A percentile compares a stretch with the other conserved stretches of the same genome.
phyloP scores from a whole-genome alignment of 2,113 vertebrate genomes.

The Hippoglossus stenolepis region DNA sequence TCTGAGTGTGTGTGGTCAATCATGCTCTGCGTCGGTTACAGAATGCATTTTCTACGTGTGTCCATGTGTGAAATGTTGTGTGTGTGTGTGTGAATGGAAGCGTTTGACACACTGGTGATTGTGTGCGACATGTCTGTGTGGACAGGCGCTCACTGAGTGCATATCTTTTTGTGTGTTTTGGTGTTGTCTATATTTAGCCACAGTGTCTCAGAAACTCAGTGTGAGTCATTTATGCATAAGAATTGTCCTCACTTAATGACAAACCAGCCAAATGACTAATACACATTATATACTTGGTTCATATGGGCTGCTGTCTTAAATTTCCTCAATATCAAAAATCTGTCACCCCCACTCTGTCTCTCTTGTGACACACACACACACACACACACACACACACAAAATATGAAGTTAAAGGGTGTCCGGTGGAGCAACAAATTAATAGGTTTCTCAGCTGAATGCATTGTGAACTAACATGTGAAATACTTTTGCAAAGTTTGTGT shows the following conservation, averaged over 20 bases:
- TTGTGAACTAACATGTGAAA: no score
- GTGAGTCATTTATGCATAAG: slow-evolving; percentile 32
- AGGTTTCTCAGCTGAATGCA: neutral
- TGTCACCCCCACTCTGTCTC: neutral
- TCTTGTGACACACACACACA: neutral
- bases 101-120: slow-evolving; percentile 41
- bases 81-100: neutral
- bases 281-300: neutral
- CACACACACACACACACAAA: neutral
- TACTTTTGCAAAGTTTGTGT: no score
- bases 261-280: slow-evolving; percentile 6
- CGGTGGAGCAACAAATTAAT: neutral
- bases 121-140: slow-evolving; percentile 27
- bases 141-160: slow-evolving; percentile 8
- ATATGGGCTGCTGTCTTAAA: neutral
- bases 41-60: slow-evolving; percentile 14
- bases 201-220: slow-evolving; percentile 9
- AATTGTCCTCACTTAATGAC: slow-evolving; percentile 3
- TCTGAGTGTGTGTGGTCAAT: slow-evolving; percentile 5
- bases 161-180: slow-evolving; percentile 20
- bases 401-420: neutral
- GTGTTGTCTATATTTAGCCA: slow-evolving; percentile 42
- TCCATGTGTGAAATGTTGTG: no score
- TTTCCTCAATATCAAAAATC: neutral
- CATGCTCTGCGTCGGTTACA: neutral